Evolutionary conservation across 2,797 vertebrate species (phyloP).

Genomic region (Gallinago stenura): DNA sequence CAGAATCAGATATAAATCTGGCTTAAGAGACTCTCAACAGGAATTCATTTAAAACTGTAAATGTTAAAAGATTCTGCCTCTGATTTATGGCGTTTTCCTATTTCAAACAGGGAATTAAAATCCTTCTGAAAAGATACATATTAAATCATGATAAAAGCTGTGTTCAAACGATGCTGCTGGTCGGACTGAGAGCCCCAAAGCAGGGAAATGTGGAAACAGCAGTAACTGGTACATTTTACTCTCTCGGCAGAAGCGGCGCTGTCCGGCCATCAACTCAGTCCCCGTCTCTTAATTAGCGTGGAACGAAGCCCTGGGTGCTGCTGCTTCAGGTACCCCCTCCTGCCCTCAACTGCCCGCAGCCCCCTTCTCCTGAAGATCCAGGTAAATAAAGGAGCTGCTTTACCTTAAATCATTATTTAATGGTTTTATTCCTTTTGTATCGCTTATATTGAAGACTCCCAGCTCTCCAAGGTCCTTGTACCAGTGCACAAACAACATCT

Average conservation of each 20-base stretch:
- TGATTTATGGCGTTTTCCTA: constrained; percentile 78
- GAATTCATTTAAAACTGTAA: constrained; percentile 86
- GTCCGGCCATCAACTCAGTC: background rate
- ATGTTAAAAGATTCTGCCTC: constrained; percentile 83
- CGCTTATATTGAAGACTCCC: background rate
- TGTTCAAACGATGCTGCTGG: background rate
- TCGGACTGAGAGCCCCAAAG: background rate
- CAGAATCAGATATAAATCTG: constrained; percentile 86
- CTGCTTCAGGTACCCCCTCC: background rate
- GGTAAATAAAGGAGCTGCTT: background rate
- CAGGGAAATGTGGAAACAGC: background rate
- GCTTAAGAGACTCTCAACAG: constrained; percentile 86
- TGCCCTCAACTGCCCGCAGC: background rate
- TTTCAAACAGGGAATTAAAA: constrained; percentile 68
- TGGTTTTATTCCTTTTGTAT: background rate
- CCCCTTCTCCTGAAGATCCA: background rate
- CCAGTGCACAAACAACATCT: background rate
- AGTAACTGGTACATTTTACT: background rate
- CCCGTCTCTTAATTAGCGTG: background rate
- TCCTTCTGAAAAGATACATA: constrained; percentile 51
- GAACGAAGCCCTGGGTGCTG: background rate
- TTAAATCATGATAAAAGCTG: constrained; percentile 13
- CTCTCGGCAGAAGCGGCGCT: rapidly evolving
- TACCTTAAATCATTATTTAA: background rate
- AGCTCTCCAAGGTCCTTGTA: background rate